Evolutionary conservation across 2,888 invertebrate genomes (phyloP).

Genomic region (Leucoma salicis): DNA sequence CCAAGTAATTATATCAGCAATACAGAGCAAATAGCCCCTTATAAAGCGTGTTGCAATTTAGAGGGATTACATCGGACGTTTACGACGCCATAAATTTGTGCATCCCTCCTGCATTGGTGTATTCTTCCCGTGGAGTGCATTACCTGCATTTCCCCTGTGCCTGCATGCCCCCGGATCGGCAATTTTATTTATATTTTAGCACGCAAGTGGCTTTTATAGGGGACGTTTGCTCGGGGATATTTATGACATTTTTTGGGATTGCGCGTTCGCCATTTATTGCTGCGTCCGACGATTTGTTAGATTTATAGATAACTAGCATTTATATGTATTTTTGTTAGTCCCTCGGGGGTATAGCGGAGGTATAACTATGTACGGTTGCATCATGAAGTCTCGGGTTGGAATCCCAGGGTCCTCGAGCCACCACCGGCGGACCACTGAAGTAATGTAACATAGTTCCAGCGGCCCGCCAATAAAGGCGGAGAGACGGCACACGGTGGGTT

Average conservation of each 20-base stretch:
- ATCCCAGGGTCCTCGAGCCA: too few species aligned
- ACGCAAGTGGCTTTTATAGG: constrained; percentile 15
- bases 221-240: background rate
- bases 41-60: constrained; percentile 41
- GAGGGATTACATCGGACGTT: constrained; percentile 53
- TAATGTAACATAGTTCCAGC: too few species aligned
- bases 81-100: constrained; percentile 59
- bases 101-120: constrained; percentile 27
- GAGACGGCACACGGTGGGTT: too few species aligned
- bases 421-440: too few species aligned
- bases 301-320: background rate
- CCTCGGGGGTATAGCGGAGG: too few species aligned
- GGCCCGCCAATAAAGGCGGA: too few species aligned
- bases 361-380: too few species aligned
- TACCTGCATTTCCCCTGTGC: constrained; percentile 52
- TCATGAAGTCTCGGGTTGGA: too few species aligned
- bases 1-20: constrained; percentile 18
- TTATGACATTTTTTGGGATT: background rate
- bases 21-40: constrained; percentile 27
- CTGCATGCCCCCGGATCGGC: constrained; percentile 20
- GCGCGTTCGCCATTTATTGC: background rate
- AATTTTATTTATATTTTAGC: constrained; percentile 36
- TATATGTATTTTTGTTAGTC: too few species aligned
- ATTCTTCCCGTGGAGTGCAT: constrained; percentile 29
- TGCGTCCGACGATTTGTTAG: background rate